Percentiles rank a stretch among this genome's conserved stretches.
Conservation (phyloP, 92 coral and sea anemone genomes). For the Porites lobata region DNA sequence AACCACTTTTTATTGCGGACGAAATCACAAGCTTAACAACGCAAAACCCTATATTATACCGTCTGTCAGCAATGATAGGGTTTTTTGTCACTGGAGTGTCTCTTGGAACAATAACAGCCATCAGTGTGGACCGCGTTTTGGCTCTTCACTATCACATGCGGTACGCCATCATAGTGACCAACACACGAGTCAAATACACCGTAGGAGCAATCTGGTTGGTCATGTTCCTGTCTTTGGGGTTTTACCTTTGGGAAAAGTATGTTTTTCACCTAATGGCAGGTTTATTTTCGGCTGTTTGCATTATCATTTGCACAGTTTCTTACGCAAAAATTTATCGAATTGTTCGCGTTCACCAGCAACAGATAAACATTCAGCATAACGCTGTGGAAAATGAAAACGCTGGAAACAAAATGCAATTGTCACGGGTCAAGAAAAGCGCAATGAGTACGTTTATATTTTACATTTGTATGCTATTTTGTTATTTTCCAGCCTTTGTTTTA, state of each 20-base stretch:
- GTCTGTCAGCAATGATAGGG: background rate
- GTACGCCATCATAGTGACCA: background rate
- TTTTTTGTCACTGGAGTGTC: background rate
- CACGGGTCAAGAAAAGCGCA: background rate
- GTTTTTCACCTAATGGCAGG: background rate
- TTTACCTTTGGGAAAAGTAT: background rate
- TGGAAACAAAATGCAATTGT: background rate
- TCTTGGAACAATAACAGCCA: background rate
- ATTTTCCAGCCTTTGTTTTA: background rate
- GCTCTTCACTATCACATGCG: slow-evolving; percentile 1
- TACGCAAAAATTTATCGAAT: background rate
- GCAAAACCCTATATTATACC: background rate
- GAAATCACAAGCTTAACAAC: background rate
- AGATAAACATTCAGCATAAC: background rate
- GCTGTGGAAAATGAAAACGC: background rate
- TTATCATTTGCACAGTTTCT: background rate
- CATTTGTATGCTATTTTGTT: background rate
- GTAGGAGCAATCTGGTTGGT: background rate
- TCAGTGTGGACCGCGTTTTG: background rate
- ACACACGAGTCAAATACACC: background rate
- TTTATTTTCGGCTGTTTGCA: background rate
- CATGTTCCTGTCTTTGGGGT: background rate
- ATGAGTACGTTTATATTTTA: background rate
- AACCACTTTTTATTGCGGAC: too few relatives aligned
- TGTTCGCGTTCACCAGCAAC: background rate